Base-by-base conservation (phyloP, 2,113 vertebrate species). In the Calyptommatus sinebrachiatus region DNA sequence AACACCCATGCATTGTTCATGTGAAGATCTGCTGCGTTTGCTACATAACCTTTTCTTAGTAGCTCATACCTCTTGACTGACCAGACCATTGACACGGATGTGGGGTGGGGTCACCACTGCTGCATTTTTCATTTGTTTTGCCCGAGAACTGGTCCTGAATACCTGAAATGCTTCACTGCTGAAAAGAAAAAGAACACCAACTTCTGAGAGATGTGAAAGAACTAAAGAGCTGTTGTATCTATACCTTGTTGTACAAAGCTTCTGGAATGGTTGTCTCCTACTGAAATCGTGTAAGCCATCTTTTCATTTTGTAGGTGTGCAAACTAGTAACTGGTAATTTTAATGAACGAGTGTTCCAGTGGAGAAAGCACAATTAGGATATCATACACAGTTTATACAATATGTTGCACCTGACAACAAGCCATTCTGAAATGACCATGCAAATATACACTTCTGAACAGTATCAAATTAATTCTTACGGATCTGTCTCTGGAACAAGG, bases 41-140 rank as follows among this genome's bases (percentile, higher is more conserved):
- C 53, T 41, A 53, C 31, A 24, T 0, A 50, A 53, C 0, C 1
- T 0, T 10, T 18, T 10, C 21, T 4, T 1, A 9, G 11, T 4
- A 1, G n/a, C 12, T 71, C 94, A 89, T 84, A 97, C 97, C 95
- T 97, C 96, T 92, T 93, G 93, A 88, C 89, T 93, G 62, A 94
- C 93, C 74, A 92, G 93, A 65, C 93, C 90, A 7, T 96, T 93
- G 6, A 95, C 90, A 78, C 90, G 94, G 81, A 97, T 95, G 1
- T 96, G 96, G 22, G 96, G 96, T 0, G 96, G 96, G 0, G 94
- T 97, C 93, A 95, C 93, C 24, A 97, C 92, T 0, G 83, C 88
- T 0, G 91, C 89, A 79, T 84, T 93, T 82, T 96, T 96, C 5
- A 86, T 86, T 78, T 91, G 95, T 86, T 94, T 94, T 71, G 94